Evolutionary conservation across 2,888 invertebrate species (phyloP).

Genomic region (Luffia ferchaultella): DNA sequence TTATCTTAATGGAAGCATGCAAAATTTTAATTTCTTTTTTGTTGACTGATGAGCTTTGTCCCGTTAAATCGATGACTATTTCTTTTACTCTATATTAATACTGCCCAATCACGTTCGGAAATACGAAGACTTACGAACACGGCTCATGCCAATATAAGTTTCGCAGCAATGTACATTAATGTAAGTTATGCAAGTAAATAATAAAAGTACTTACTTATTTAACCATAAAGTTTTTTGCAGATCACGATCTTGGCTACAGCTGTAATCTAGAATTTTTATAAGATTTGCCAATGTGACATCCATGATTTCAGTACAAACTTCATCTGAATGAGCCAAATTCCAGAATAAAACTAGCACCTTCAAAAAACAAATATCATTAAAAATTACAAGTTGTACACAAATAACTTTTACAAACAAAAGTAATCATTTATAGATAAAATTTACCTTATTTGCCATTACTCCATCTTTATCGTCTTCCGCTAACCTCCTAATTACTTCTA

Average conservation of each 20-base stretch:
- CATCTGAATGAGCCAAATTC: constrained; percentile 96
- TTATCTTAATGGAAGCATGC: background rate
- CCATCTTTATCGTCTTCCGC: constrained; percentile 99
- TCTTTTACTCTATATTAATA: too few relatives aligned
- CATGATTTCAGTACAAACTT: constrained; percentile 96
- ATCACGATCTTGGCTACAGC: constrained; percentile 96
- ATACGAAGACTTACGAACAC: too few relatives aligned
- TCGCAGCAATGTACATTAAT: background rate
- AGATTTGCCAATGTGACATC: constrained; percentile 95
- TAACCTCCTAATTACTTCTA: constrained; percentile 92
- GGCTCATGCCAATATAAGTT: too few relatives aligned
- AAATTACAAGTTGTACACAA: background rate
- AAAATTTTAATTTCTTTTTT: background rate
- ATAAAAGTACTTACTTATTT: constrained; percentile 69
- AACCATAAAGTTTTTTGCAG: constrained; percentile 96
- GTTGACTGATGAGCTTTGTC: background rate
- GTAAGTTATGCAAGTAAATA: too few relatives aligned
- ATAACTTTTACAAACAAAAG: background rate
- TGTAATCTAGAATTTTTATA: constrained; percentile 97
- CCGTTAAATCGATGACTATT: too few relatives aligned
- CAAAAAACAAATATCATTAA: constrained; percentile 14
- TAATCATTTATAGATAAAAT: background rate
- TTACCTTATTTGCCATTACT: constrained; percentile 96
- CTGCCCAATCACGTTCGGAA: too few relatives aligned
- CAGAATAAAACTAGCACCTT: constrained; percentile 91